Conservation (phyloP, 2,113 vertebrate species). For the Pristiophorus japonicus region DNA sequence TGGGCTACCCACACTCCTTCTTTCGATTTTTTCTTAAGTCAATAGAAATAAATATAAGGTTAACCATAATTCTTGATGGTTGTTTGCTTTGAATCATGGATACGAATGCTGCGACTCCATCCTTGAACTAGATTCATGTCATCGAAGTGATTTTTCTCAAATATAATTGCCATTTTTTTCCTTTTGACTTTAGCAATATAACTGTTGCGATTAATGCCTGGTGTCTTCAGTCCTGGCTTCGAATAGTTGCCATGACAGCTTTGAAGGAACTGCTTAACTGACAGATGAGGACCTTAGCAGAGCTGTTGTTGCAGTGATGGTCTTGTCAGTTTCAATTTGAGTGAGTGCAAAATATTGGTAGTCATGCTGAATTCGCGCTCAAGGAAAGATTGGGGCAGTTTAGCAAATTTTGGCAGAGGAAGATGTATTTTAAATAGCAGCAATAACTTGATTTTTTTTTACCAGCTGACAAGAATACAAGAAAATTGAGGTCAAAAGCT, state of each 20-base stretch:
- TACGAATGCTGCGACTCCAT: neutral
- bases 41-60: neutral
- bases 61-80: neutral
- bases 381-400: neutral
- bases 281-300: neutral
- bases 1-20: neutral
- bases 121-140: neutral
- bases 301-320: neutral
- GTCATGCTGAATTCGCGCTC: neutral
- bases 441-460: neutral
- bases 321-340: conserved; percentile 24
- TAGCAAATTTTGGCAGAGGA: neutral
- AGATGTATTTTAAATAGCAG: neutral
- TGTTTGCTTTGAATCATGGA: no score
- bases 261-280: conserved; percentile 15
- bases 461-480: neutral
- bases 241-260: conserved; percentile 8
- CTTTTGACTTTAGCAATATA: conserved; percentile 12
- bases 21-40: neutral
- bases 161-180: neutral
- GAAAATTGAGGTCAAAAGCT: neutral
- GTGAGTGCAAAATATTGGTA: neutral
- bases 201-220: neutral
- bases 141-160: neutral
- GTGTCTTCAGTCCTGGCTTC: neutral